Base-by-base conservation (phyloP, 2,113 vertebrate genomes). In the Verasper variegatus region DNA sequence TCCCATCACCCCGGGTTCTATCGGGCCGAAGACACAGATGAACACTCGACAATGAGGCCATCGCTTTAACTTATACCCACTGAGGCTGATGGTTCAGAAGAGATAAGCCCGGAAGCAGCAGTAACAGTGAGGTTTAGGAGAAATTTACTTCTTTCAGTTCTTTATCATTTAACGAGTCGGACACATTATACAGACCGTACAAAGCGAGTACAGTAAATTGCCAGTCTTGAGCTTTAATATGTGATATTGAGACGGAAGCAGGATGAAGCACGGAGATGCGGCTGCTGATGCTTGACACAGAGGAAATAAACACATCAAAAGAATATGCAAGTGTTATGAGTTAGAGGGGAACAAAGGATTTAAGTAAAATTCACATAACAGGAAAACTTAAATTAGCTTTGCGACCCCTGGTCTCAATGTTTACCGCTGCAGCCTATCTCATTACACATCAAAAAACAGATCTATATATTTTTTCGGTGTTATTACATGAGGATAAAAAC, bases 231-330 rank as follows among this genome's bases (percentile, higher is more conserved):
- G 58, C 24, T 75, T 31, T 70, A 81, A 81, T 71, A 74, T 37
- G 68, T 61, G 59, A 71, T 52, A 68, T 23, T 66, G 54, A 59
- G 20, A 78, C 66, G 55, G 27, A 74, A 71, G 37, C 47, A 71
- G 27, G 81, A 24, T 23, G 18, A 72, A 58, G 37, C 37, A 26
- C 4, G 59, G 54, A 62, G 72, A 75, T 47, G 47, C 67, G 27
- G 45, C 68, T 68, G 68, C 47, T 57, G 57, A 73, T 61, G 37
- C 72, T 54, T 64, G 71, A 82, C 73, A 74, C 42, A 23, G 60
- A 84, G 79, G 60, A 83, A 86, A 87, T 83, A 78, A 78, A 78
- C 65, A 86, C 71, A 85, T 89, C 68, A 87, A 78, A 90, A 60
- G 51, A 84, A 69, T 75, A 63, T 75, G 71, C 69, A 52, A 49